Evolutionary conservation across 2,113 vertebrate species (phyloP), one percentile per base, ranked within the genome.

Genomic region (Xiphophorus hellerii): DNA sequence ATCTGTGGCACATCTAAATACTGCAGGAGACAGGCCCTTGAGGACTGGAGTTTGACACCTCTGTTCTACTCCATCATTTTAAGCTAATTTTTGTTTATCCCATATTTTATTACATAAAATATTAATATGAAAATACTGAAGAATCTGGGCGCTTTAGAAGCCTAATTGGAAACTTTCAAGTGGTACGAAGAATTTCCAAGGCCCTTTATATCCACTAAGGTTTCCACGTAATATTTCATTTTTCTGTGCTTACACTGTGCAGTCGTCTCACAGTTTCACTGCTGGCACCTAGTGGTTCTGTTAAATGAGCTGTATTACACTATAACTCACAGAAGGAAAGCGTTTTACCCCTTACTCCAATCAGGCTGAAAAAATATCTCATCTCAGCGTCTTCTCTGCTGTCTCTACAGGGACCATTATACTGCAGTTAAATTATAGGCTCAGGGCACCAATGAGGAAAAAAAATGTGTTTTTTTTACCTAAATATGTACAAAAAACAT

Each of bases 231-330:
- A 30, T 30, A 1, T 62, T 82, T 61, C 60, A 68, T 71, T 83
- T 83, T 35, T n/a, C 44, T 48, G 74, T 29, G 74, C 78, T 83
- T 71, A 68, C 62, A 69, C 70, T 65, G 80, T 80, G 84, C n/a
- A 67, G 74, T 66, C 37, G 58, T 78, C 88, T 84, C 81, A 76
- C 79, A 65, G 73, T 73, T 62, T 58, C 51, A 58, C 51, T 58
- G 51, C 51, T n/a, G 51, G 51, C 51, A 58, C 51, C 51, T 58
- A n/a, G 51, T 58, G 75, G 73, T 74, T 74, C 79, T 63, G 35
- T 7, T 7, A 84, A 73, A 65, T 62, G 28, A 60, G 14, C 61
- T 30, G 28, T 17, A 28, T 30, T 30, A 17, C 14, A 62, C 28
- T 62, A 62, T 62, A 29, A 29, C 29, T 62, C 29, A 30, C 61